A percentile compares a stretch with the other conserved stretches of the same genome.
These are phyloP conservation scores for Hydractinia echinata DNA, from an alignment of 30 jellyfish, hydroid and myxozoan genomes.

Conservation along the genomic window DNA sequence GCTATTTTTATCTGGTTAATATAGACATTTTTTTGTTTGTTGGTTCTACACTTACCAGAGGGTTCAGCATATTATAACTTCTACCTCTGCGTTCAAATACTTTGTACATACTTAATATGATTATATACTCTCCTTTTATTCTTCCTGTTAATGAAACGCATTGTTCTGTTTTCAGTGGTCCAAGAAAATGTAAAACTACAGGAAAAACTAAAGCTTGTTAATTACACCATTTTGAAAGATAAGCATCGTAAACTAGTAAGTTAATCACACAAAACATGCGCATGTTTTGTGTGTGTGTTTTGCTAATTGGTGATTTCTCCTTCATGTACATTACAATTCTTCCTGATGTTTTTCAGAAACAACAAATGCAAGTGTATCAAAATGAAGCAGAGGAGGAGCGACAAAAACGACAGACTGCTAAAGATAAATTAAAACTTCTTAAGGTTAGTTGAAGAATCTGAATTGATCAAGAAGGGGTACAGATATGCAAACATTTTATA, in stretches of 20 bases:
- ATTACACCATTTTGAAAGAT: conserved; percentile 72
- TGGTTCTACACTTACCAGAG: too few species aligned
- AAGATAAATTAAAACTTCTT: conserved; percentile 12
- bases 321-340: background rate
- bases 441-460: background rate
- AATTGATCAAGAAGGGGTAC: too few species aligned
- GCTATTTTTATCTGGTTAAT: too few species aligned
- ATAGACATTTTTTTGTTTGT: too few species aligned
- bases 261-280: background rate
- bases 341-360: background rate
- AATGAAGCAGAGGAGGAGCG: conserved; percentile 42
- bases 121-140: too few species aligned
- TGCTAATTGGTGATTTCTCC: too few species aligned
- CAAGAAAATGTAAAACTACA: conserved; percentile 73
- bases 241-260: conserved; percentile 77
- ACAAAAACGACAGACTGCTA: conserved; percentile 20
- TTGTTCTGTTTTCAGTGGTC: conserved; percentile 44
- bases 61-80: too few species aligned
- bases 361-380: conserved; percentile 3
- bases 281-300: background rate
- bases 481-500: too few species aligned
- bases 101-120: too few species aligned
- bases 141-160: too few species aligned
- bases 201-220: conserved; percentile 83
- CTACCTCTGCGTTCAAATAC: too few species aligned